Evolutionary conservation across 2,797 vertebrate species (phyloP).

Genomic region (Myotis findleyi): DNA sequence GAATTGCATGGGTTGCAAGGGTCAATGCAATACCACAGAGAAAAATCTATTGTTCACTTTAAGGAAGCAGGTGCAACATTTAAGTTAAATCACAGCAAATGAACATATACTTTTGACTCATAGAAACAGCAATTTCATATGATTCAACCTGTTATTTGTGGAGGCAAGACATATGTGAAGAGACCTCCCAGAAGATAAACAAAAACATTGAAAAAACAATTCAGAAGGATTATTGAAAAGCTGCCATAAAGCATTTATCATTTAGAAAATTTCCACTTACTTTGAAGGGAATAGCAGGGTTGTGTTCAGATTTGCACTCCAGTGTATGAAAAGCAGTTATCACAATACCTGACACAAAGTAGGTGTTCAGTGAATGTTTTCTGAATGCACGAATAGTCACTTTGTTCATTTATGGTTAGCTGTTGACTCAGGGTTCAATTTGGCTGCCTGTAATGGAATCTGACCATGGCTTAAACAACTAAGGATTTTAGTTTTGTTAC

Average conservation of each 20-base stretch:
- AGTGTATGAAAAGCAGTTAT: neutral
- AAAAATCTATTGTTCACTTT: neutral
- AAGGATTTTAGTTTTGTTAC: neutral
- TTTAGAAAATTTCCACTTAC: neutral
- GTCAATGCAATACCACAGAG: neutral
- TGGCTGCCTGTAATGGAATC: neutral
- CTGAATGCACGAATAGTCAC: neutral
- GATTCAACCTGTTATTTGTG: neutral
- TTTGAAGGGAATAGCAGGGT: neutral
- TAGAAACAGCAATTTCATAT: neutral
- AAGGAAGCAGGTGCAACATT: conserved; percentile 19
- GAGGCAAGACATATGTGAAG: conserved; percentile 2
- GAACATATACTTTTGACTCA: conserved; percentile 12
- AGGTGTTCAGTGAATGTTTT: neutral
- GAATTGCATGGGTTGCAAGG: neutral
- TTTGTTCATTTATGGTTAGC: neutral
- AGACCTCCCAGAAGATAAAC: conserved; percentile 42
- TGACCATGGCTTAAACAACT: neutral
- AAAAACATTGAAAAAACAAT: conserved; percentile 40
- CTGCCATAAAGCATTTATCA: neutral
- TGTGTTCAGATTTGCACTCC: neutral
- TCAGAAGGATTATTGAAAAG: conserved; percentile 25
- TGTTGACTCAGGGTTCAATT: neutral
- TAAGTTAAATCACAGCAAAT: conserved; percentile 45
- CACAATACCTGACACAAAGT: neutral